phyloP scores from a whole-genome alignment of 2,888 invertebrate species.

The Tetragnatha montana region DNA sequence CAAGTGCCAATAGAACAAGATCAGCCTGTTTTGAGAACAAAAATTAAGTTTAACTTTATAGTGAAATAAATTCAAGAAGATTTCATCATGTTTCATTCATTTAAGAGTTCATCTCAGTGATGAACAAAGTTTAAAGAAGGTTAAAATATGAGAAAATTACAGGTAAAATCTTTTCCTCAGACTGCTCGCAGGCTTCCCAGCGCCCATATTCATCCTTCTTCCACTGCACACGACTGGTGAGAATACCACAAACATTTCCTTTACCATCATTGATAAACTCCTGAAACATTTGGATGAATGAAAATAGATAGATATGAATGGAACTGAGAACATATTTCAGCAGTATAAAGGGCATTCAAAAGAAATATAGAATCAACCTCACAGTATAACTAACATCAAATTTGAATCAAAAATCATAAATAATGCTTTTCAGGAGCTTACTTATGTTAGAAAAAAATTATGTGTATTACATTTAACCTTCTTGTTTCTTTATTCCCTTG shows the following conservation, averaged over 20 bases:
- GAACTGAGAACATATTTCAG: background rate
- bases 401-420: too few relatives aligned
- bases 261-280: conserved; percentile 93
- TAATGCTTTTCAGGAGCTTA: too few relatives aligned
- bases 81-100: too few relatives aligned
- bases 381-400: too few relatives aligned
- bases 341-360: too few relatives aligned
- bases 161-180: conserved; percentile 81
- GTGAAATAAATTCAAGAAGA: too few relatives aligned
- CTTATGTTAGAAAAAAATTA: too few relatives aligned
- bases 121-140: background rate
- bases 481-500: too few relatives aligned
- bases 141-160: conserved; percentile 73
- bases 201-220: conserved; percentile 88
- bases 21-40: conserved; percentile 80
- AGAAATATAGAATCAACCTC: too few relatives aligned
- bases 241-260: conserved; percentile 91
- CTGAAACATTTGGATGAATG: conserved; percentile 74
- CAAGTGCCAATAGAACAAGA: conserved; percentile 97
- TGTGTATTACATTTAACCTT: too few relatives aligned
- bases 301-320: background rate
- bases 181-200: conserved; percentile 94
- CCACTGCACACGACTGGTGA: conserved; percentile 94
- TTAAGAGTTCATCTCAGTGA: too few relatives aligned
- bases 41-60: background rate